Conservation (phyloP, 1,140 invertebrate genomes). For the Apis mellifera region DNA sequence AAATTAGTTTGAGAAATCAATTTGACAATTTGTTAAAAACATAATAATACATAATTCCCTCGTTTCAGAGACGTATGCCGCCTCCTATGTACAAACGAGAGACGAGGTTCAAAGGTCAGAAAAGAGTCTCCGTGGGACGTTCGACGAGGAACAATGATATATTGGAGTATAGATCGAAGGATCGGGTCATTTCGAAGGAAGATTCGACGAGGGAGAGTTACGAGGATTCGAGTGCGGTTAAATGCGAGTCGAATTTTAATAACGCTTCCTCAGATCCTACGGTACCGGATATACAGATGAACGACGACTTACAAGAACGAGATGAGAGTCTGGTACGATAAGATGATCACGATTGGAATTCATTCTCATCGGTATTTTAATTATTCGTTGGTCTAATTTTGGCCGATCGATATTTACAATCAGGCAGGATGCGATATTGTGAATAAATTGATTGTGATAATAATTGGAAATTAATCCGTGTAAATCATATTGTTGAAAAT, state of each 20-base stretch:
- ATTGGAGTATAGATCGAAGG: constrained; percentile 56
- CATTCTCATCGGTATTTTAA: neutral
- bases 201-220: constrained; percentile 35
- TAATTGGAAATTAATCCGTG: too few relatives aligned
- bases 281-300: constrained; percentile 73
- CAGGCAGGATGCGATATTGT: neutral
- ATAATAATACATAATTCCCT: too few relatives aligned
- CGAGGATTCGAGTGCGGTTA: constrained; percentile 56
- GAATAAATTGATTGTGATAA: too few relatives aligned
- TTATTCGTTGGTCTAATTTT: neutral
- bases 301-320: constrained; percentile 70
- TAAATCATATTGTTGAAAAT: too few relatives aligned
- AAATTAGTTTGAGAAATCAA: neutral
- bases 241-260: constrained; percentile 67
- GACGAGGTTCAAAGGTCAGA: constrained; percentile 80
- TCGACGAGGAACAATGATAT: constrained; percentile 63
- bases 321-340: constrained; percentile 59
- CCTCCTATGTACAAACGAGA: constrained; percentile 76
- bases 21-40: too few relatives aligned
- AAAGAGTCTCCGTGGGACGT: constrained; percentile 80
- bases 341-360: constrained; percentile 14
- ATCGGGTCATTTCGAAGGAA: constrained; percentile 29
- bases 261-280: constrained; percentile 68
- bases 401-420: neutral
- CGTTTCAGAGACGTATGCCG: constrained; percentile 70